Base-by-base conservation (phyloP, 53 echinoderm and acorn worm species). In the Stichopus horrens region DNA sequence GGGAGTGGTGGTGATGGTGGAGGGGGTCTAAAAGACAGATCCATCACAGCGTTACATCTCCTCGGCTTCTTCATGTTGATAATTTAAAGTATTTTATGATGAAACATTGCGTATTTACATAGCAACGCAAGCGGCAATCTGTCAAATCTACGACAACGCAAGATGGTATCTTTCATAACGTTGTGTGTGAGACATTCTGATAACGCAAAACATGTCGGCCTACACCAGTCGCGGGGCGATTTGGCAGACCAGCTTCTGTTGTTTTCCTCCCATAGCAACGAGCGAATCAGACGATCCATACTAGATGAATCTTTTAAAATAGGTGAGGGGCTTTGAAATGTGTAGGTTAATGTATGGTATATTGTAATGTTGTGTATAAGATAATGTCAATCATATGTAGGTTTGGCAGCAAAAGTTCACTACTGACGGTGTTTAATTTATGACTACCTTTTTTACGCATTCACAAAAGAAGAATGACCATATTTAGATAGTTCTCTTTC, bases 71-170 rank as follows among this genome's bases (percentile, higher is more conserved):
- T n/a, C 71, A 6, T 13, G 71, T 71, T 71, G 71, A 71, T 20
- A 71, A 16, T 13, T 71, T 71, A 20, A 71, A 71, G 71, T 71
- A 20, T 18, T 71, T 71, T 71, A 71, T 71, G 71, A 71, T 71
- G 71, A 71, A 71, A 71, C 71, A 71, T 71, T 71, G 71, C 71
- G 71, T 71, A 71, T 71, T 71, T 71, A 71, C 71, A 71, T 71
- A 71, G 71, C 71, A 71, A 71, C 71, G 71, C n/a, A 71, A 7
- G 71, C n/a, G 6, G 21, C 71, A 71, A 71, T 71, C 14, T 7
- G 71, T 71, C 71, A 16, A 16, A 13, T 71, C 71, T 71, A 7
- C 6, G 71, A 71, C 71, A 71, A 19, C 19, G 71, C 71, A 71
- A 71, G 71, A 71, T n/a, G 19, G 0, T 16, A 71, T 71, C 21